Conservation (phyloP, 2,797 vertebrate species). For the Lutjanus argentimaculatus region DNA sequence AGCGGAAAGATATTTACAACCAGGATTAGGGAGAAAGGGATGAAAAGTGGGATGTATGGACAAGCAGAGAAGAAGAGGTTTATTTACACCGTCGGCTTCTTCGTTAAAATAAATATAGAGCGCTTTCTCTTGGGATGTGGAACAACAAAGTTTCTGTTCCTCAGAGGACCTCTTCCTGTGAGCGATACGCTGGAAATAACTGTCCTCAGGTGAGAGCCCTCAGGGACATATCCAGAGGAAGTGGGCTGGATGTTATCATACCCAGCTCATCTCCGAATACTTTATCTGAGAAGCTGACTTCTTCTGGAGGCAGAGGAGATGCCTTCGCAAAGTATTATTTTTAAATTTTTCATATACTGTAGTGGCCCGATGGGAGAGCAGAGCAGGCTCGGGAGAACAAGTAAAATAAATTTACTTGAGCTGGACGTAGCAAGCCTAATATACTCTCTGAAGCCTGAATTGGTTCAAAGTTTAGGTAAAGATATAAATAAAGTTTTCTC, state of each 20-base stretch:
- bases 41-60: slow-evolving; percentile 48
- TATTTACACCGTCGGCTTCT: slow-evolving; percentile 62
- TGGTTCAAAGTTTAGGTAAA: slow-evolving; percentile 80
- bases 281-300: slow-evolving; percentile 56
- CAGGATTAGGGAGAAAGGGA: slow-evolving; percentile 54
- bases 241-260: slow-evolving; percentile 48
- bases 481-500: slow-evolving; percentile 85
- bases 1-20: slow-evolving; percentile 51
- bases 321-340: slow-evolving; percentile 48
- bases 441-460: slow-evolving; percentile 58
- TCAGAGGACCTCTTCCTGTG: slow-evolving; percentile 65
- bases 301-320: slow-evolving; percentile 25
- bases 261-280: slow-evolving; percentile 61
- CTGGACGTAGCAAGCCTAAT: slow-evolving; percentile 58
- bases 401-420: slow-evolving; percentile 63
- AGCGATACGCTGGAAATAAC: slow-evolving; percentile 75
- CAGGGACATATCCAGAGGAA: slow-evolving; percentile 63
- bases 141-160: slow-evolving; percentile 52
- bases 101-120: slow-evolving; percentile 72
- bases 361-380: slow-evolving; percentile 22
- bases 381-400: slow-evolving; percentile 35
- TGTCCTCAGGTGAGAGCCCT: slow-evolving; percentile 68
- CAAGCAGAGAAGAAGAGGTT: slow-evolving; percentile 34
- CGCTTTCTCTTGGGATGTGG: slow-evolving; percentile 62
- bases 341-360: slow-evolving; percentile 35